These are phyloP conservation scores for Anguilla megastoma DNA, from an alignment of 2,797 vertebrate species.

Conservation along the genomic window DNA sequence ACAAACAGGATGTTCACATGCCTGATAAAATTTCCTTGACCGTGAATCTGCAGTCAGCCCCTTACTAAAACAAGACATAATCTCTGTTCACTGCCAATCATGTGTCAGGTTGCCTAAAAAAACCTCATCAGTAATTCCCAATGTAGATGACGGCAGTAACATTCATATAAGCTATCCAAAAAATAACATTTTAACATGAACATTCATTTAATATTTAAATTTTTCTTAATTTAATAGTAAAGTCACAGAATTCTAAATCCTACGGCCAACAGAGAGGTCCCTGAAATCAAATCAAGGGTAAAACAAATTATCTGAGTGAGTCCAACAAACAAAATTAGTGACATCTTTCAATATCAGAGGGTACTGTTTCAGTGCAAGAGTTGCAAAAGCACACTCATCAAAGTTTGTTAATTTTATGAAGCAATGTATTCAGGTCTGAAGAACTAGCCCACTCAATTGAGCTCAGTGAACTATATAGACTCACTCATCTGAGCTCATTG, in stretches of 20 bases:
- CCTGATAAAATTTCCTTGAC: neutral
- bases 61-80: neutral
- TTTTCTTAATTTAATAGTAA: too few species aligned
- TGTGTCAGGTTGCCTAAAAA: too few species aligned
- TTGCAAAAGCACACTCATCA: neutral
- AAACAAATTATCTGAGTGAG: too few species aligned
- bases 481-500: too few species aligned
- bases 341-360: neutral
- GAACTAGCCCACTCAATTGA: neutral
- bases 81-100: neutral
- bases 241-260: too few species aligned
- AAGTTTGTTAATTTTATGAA: neutral
- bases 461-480: neutral
- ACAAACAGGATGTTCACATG: slow-evolving; percentile 11
- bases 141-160: neutral
- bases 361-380: neutral
- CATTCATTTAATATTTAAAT: neutral
- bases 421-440: neutral
- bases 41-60: neutral
- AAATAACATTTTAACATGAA: neutral
- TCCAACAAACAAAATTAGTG: too few species aligned
- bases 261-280: too few species aligned
- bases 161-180: neutral
- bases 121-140: neutral
- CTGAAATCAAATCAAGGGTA: too few species aligned